Evolutionary conservation across 92 coral and sea anemone species (phyloP), one percentile per base, ranked within the genome.

Genomic region (Epizoanthus ramosus): DNA sequence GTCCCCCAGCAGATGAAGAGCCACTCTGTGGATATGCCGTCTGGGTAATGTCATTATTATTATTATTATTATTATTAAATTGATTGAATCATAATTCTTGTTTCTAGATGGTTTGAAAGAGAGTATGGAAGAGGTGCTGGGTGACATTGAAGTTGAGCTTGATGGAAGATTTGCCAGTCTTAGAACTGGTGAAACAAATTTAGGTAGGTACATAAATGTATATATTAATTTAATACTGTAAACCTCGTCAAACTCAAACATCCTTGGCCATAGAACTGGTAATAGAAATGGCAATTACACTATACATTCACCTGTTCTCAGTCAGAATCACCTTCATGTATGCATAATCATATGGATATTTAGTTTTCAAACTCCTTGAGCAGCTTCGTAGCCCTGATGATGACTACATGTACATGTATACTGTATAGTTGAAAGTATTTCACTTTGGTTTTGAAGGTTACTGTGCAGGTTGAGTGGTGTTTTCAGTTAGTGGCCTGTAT

Each of bases 141-240:
- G 99, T 33, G 89, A 87, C 12, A 73, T 92, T 22, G 98, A 94
- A 23, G 97, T 94, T 52, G 99, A 96, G 64, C 93, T 96, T 10
- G 99, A 96, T 86, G 99, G 99, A 19, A 86, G 97, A 63, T 96
- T 96, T 90, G 75, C 93, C 80, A 94, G 89, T 52, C 85, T 96
- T 18, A 81, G 99, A 83, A 94, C 93, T 60, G 86, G 75, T 57
- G 99, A 96, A 81, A 94, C 99, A 39, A 96, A 96, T 82, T 73
- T 96, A 80, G 99, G 99, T 93, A 87, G 71, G 6, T 19, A 19
- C 43, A 39, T 17, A 28, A 28, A 28, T n/a, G 14, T 19, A 41
- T 33, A 28, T 28, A 28, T 0, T 28, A n/a, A n/a, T n/a, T n/a
- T n/a, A n/a, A n/a, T 2, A 67, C 0, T 23, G 12, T 10, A 18